Evolutionary conservation across 2,888 invertebrate genomes (phyloP), one percentile per base, ranked within the genome.

Genomic region (Amphipyra tragopoginis): DNA sequence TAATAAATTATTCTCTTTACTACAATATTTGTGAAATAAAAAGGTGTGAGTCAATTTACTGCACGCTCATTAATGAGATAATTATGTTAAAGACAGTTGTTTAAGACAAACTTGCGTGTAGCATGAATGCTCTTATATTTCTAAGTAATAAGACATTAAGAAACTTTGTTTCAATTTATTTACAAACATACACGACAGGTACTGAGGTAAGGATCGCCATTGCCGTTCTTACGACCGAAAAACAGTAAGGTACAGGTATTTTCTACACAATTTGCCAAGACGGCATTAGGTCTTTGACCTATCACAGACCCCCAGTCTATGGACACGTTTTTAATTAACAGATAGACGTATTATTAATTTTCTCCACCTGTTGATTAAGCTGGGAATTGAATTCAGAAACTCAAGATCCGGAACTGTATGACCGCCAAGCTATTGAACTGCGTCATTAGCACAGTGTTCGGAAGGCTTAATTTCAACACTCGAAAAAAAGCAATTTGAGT

Each of bases 1-100:
- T n/a, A 38, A 50, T 34, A 33, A 11, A 14, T 21, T n/a, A n/a
- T n/a, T n/a, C 34, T 5, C 45, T 42, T 33, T 26, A 9, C 6
- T 7, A 33, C 14, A 49, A 53, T 34, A 40, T 50, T 29, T 21
- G 21, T 21, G 33, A 13, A 47, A 47, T 36, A 55, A 62, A 69
- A 54, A 62, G 29, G 47, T 62, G 55, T 47, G 42, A 55, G 42
- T 43, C 40, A 67, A 47, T 67, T 47, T 5, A 34, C 7, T 21
- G 34, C 50, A 42, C 38, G 54, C 45, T 43, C 42, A 29, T 55
- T 50, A 47, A 62, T 67, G 29, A 62, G 26, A 50, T 62, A 55
- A 69, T 69, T 51, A 69, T 55, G 34, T 47, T 51, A 39, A 62
- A 62, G 47, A 62, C 66, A 50, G 33, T 58, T 29, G 34, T 52